phyloP scores from a whole-genome alignment of 2,797 vertebrate genomes.

The Epinephelus malabaricus region DNA sequence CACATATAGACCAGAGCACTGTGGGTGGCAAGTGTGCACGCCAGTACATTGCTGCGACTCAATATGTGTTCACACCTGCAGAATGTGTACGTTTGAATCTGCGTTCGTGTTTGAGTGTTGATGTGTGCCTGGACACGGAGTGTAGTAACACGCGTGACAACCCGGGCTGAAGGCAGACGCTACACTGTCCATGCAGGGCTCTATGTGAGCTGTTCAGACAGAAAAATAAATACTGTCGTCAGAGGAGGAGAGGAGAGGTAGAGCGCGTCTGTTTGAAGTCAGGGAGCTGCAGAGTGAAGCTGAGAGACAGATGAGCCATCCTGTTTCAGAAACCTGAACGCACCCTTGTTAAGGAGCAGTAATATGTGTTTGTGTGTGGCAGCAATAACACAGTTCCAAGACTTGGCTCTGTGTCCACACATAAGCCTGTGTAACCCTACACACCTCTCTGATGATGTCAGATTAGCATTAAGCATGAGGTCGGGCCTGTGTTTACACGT shows the following conservation, averaged over 20 bases:
- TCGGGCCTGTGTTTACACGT: constrained; percentile 70
- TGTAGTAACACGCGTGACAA: constrained; percentile 28
- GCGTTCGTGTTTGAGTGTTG: constrained; percentile 11
- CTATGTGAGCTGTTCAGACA: constrained; percentile 76
- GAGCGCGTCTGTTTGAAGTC: constrained; percentile 78
- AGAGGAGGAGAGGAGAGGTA: constrained; percentile 49
- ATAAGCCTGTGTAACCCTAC: constrained; percentile 77
- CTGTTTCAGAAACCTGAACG: constrained; percentile 82
- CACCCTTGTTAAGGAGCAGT: constrained; percentile 75
- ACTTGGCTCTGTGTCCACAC: constrained; percentile 70
- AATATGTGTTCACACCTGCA: constrained; percentile 50
- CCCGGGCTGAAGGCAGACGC: constrained; percentile 45
- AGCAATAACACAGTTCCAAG: constrained; percentile 80
- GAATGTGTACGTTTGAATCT: constrained; percentile 8
- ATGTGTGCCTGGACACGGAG: constrained; percentile 16
- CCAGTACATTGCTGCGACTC: constrained; percentile 14
- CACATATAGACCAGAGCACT: constrained; percentile 11
- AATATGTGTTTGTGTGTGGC: constrained; percentile 83
- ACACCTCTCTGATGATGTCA: constrained; percentile 84
- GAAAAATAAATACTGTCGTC: constrained; percentile 84
- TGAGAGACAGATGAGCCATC: constrained; percentile 82
- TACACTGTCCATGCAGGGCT: constrained; percentile 68
- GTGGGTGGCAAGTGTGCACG: constrained; percentile 41
- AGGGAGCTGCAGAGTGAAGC: constrained; percentile 66
- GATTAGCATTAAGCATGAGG: constrained; percentile 83